Evolutionary conservation across 2,113 vertebrate species (phyloP).

Genomic region (Xenotilapia leptura): DNA sequence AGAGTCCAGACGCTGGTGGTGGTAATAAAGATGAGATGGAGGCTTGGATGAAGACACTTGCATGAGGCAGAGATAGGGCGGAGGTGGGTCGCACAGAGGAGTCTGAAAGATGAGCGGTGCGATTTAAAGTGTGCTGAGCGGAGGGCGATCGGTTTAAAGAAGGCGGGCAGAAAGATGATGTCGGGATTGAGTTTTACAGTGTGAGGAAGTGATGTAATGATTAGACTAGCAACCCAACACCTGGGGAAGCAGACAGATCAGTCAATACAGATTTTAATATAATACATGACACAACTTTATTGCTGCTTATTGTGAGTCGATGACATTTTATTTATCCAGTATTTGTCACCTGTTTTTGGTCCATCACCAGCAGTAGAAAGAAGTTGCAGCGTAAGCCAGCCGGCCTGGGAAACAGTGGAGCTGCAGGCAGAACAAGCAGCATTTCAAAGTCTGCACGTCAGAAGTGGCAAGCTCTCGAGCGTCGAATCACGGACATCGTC

Average conservation of each 20-base stretch:
- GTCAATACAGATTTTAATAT: background rate
- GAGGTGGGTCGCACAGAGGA: background rate
- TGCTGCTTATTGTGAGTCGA: background rate
- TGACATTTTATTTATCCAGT: background rate
- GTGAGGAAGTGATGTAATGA: background rate
- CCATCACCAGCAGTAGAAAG: slow-evolving; percentile 69
- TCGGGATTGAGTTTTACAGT: background rate
- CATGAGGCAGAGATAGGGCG: background rate
- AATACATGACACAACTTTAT: background rate
- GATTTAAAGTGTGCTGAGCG: background rate
- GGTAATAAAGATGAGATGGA: too few relatives aligned
- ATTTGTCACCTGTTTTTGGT: background rate
- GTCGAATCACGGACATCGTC: slow-evolving; percentile 87
- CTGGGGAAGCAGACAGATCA: background rate
- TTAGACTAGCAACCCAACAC: background rate
- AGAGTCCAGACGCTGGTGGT: too few relatives aligned
- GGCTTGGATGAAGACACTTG: background rate
- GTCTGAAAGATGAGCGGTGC: background rate
- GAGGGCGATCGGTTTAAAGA: background rate
- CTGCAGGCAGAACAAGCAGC: slow-evolving; percentile 56
- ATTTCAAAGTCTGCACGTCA: slow-evolving; percentile 86
- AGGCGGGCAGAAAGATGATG: background rate
- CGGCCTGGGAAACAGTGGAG: background rate
- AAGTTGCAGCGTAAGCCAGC: slow-evolving; percentile 84
- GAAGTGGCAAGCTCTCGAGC: slow-evolving; percentile 92